Evolutionary conservation across 1,140 invertebrate genomes (phyloP).

Genomic region (Ericerus pela): DNA sequence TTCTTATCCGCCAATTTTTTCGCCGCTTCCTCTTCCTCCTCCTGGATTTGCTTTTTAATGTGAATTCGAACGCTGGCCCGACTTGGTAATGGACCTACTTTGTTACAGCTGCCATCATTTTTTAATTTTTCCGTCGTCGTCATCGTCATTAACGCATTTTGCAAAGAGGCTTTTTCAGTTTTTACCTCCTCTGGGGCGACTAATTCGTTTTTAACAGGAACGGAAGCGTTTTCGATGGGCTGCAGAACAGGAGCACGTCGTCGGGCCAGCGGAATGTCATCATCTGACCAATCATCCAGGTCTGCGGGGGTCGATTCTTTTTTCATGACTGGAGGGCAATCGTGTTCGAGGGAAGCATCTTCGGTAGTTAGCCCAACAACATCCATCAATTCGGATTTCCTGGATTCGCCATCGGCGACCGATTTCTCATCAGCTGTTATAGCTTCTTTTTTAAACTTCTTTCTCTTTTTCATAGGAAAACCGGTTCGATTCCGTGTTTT

Average conservation of each 20-base stretch:
- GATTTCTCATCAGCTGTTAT: neutral
- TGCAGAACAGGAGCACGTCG: neutral
- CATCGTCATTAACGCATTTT: neutral
- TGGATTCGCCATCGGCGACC: neutral
- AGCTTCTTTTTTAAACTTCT: slow-evolving; percentile 36
- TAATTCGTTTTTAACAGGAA: neutral
- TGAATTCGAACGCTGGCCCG: neutral
- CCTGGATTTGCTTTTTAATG: neutral
- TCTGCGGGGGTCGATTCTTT: neutral
- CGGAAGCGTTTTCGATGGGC: neutral
- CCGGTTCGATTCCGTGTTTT: slow-evolving; percentile 70
- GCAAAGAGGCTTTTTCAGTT: no score
- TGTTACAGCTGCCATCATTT: no score
- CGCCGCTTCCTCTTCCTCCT: neutral
- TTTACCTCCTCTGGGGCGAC: neutral
- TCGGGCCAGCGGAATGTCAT: no score
- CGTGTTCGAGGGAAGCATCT: neutral
- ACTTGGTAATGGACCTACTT: neutral
- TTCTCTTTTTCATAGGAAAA: slow-evolving; percentile 68
- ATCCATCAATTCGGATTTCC: no score
- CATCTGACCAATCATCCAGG: neutral
- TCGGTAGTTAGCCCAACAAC: neutral
- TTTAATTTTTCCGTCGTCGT: neutral
- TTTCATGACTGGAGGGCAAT: neutral
- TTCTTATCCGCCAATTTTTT: neutral